These are phyloP conservation scores for Anthoscopus minutus DNA, from an alignment of 2,113 vertebrate species.

Conservation along the genomic window DNA sequence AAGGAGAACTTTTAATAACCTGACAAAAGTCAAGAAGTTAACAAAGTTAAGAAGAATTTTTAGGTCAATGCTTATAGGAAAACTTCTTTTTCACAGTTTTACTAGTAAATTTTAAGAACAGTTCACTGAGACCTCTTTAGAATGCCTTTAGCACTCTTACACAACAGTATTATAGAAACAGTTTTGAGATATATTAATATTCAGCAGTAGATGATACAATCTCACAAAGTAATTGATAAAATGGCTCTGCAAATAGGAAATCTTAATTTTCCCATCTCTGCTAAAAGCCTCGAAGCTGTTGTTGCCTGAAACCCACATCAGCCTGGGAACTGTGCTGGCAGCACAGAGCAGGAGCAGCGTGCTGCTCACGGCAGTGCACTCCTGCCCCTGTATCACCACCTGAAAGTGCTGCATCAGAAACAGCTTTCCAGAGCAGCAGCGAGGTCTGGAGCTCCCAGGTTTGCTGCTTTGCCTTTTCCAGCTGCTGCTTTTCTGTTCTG, in stretches of 20 bases:
- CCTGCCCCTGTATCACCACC: too few relatives aligned
- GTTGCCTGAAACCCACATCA: not conserved
- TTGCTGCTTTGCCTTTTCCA: not conserved
- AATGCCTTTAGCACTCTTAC: not conserved
- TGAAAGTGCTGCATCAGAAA: not conserved
- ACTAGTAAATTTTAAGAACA: constrained; percentile 1
- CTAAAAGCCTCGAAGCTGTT: not conserved
- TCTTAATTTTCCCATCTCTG: not conserved
- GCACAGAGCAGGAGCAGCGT: too few relatives aligned
- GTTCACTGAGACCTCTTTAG: not conserved
- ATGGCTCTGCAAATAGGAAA: constrained; percentile 26
- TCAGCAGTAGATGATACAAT: not conserved
- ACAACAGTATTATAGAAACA: not conserved
- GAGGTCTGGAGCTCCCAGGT: not conserved
- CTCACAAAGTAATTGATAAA: constrained; percentile 47
- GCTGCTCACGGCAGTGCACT: too few relatives aligned
- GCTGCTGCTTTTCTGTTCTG: too few relatives aligned
- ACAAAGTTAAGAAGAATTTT: not conserved
- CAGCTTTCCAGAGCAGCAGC: not conserved
- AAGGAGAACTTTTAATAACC: not conserved
- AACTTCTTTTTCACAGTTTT: not conserved
- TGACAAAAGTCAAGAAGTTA: not conserved
- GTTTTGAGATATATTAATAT: constrained; percentile 34
- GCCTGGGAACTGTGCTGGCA: not conserved
- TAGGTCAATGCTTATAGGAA: not conserved